Percentiles rank a stretch among this genome's conserved stretches.
These are phyloP conservation scores for Paracentrotus lividus DNA, from an alignment of 53 echinoderm and acorn worm genomes.

Conservation along the genomic window DNA sequence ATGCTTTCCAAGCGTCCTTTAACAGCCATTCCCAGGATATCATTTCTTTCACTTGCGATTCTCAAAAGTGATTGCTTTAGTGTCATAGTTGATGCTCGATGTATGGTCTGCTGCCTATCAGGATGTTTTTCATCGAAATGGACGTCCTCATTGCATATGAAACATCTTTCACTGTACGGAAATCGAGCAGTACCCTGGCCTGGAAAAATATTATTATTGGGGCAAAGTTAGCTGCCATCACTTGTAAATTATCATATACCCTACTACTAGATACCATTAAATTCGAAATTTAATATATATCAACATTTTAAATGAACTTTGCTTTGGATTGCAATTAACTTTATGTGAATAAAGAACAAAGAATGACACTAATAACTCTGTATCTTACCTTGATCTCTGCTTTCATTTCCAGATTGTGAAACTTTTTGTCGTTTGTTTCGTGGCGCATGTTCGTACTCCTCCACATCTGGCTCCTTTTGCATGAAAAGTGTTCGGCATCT, in stretches of 20 bases:
- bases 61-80: conserved; percentile 80
- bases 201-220: conserved; percentile 54
- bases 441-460: conserved; percentile 59
- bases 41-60: conserved; percentile 73
- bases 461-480: conserved; percentile 69
- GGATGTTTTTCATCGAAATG: conserved; percentile 73
- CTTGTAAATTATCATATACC: neutral
- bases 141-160: conserved; percentile 77
- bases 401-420: neutral
- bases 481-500: conserved; percentile 68
- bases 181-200: conserved; percentile 66
- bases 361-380: no score
- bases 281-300: neutral
- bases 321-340: neutral
- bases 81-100: conserved; percentile 73
- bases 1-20: conserved; percentile 80
- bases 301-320: neutral
- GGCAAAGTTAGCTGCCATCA: conserved; percentile 29
- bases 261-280: neutral
- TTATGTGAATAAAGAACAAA: no score
- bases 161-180: conserved; percentile 74
- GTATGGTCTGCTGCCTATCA: conserved; percentile 69
- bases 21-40: conserved; percentile 73
- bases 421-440: neutral
- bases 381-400: neutral